These are phyloP conservation scores for Enteromius viviparus DNA, from an alignment of 2,797 vertebrate species.

Conservation along the genomic window DNA sequence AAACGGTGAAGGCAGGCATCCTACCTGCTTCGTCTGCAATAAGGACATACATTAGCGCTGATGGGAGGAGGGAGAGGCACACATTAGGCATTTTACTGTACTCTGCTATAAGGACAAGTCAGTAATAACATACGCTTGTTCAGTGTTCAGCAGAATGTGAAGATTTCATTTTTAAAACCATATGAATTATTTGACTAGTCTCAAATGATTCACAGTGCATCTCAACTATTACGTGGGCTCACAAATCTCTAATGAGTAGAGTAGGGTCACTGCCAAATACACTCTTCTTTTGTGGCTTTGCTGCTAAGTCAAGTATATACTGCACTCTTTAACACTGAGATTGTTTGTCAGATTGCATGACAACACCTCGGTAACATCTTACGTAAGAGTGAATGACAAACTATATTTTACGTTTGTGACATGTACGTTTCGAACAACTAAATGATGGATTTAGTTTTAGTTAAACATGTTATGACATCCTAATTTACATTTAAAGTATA, in stretches of 20 bases:
- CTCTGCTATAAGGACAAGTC: neutral
- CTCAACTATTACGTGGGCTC: neutral
- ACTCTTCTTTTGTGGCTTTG: neutral
- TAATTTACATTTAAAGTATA: neutral
- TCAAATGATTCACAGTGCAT: neutral
- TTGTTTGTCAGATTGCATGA: neutral
- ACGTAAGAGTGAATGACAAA: neutral
- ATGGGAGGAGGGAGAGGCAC: conserved; percentile 62
- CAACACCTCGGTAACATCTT: neutral
- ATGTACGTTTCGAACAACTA: neutral
- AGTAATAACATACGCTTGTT: conserved; percentile 8
- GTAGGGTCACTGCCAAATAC: neutral
- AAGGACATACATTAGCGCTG: conserved; percentile 80
- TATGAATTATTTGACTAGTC: neutral
- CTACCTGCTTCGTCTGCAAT: conserved; percentile 81
- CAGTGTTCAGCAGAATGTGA: neutral
- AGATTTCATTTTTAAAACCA: neutral
- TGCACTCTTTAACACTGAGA: neutral
- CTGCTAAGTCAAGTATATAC: neutral
- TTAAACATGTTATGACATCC: neutral
- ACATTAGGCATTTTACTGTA: conserved; percentile 42
- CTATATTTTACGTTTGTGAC: neutral
- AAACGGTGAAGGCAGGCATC: neutral
- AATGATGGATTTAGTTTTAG: neutral
- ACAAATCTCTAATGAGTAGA: neutral